Base-by-base conservation (phyloP, 2,888 invertebrate species). In the Synanthedon formicaeformis region DNA sequence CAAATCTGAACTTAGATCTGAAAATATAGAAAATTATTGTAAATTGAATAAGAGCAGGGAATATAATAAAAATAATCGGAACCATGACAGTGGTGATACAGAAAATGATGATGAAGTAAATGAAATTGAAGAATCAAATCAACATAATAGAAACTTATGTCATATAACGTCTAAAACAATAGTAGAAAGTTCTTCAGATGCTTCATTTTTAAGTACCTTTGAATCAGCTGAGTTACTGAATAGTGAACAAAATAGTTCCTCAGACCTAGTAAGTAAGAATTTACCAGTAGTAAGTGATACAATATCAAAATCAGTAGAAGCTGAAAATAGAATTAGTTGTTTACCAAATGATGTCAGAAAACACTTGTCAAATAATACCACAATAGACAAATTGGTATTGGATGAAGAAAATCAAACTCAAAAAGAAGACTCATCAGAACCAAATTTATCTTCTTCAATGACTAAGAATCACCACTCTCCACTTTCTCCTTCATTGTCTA, bases 31-130 rank as follows among this genome's bases (percentile, higher is more conserved):
- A 67, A 87, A 87, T 71, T 87, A 82, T 75, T 87, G 87, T 81
- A 87, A 86, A 73, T 75, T 87, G 71, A 87, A 87, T 71, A 87
- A 87, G 72, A 84, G 81, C 74, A 78, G 85, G 72, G 86, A 87
- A 61, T 73, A 63, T 67, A 78, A 74, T 70, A 74, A 72, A 62
- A 61, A 64, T 57, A 62, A 68, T 58, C 62, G 56, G 62, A 79
- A 75, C 57, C 75, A 72, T 61, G 75, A 65, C 34, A 53, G 52
- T 50, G 48, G 41, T 50, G 58, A 60, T 51, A 60, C 55, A 54
- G 54, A 60, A 55, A 52, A 55, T 56, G 56, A 58, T 55, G 64
- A 5, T 13, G 13, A 45, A n/a, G 6, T 68, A 53, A 55, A 51
- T 48, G 55, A 59, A 61, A 41, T 60, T 58, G 14, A 54, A 51